Percentiles rank a stretch among this genome's conserved stretches.
phyloP scores from a whole-genome alignment of 1,140 invertebrate genomes.

The Vanessa tameamea region DNA sequence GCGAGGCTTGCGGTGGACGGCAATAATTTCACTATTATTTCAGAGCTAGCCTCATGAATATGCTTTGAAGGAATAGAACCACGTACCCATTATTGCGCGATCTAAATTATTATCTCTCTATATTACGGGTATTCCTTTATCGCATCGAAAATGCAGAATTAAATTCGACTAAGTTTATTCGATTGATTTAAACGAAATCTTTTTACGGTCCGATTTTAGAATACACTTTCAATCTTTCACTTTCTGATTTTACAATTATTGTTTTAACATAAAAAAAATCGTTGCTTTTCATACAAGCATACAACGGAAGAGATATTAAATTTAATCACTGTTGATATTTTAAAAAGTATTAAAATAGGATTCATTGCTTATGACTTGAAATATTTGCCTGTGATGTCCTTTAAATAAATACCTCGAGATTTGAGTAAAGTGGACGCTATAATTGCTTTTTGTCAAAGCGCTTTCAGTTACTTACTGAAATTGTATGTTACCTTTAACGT shows the following conservation, averaged over 20 bases:
- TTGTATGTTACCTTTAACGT: slow-evolving; percentile 6
- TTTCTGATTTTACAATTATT: too few relatives aligned
- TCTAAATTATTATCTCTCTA: too few relatives aligned
- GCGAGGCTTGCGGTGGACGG: not conserved
- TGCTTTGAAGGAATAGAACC: not conserved
- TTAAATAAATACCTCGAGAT: slow-evolving; percentile 8
- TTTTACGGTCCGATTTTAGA: too few relatives aligned
- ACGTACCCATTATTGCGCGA: not conserved
- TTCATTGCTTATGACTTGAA: not conserved
- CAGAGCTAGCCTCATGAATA: not conserved
- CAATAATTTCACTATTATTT: not conserved
- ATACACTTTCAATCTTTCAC: too few relatives aligned
- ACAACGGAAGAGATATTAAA: too few relatives aligned
- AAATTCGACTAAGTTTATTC: too few relatives aligned
- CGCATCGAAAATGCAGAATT: not conserved
- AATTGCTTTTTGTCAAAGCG: slow-evolving; percentile 12
- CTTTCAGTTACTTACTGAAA: not conserved
- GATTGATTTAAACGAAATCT: too few relatives aligned
- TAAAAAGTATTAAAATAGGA: too few relatives aligned
- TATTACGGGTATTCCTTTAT: too few relatives aligned
- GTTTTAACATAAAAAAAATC: too few relatives aligned
- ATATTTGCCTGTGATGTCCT: not conserved
- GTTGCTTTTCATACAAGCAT: too few relatives aligned
- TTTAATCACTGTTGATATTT: too few relatives aligned
- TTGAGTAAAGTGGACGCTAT: not conserved